Evolutionary conservation across 2,888 invertebrate genomes (phyloP).

Genomic region (Lasioglossum calceatum): DNA sequence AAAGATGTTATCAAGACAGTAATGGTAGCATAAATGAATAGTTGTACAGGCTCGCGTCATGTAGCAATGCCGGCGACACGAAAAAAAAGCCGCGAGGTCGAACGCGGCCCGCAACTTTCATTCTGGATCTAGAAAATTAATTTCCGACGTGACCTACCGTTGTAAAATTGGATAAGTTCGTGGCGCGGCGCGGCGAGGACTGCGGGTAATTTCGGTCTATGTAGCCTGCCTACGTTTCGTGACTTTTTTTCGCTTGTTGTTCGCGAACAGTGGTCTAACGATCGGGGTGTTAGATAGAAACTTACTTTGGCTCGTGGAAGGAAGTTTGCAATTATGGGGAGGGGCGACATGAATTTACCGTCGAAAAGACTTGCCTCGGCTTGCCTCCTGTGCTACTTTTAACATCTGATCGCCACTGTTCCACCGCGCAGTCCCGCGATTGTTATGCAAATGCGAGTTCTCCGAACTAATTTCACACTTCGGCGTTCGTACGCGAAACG

Average conservation of each 20-base stretch:
- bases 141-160: constrained; percentile 9
- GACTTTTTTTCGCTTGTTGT: constrained; percentile 15
- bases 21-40: neutral
- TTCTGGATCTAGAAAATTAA: constrained; percentile 11
- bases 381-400: constrained; percentile 1
- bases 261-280: constrained; percentile 8
- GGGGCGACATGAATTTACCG: constrained; percentile 7
- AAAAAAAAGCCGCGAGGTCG: neutral
- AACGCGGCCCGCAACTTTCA: neutral
- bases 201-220: constrained; percentile 6
- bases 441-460: neutral
- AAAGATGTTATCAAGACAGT: neutral
- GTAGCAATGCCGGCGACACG: neutral
- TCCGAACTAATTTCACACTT: neutral
- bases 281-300: constrained; percentile 13
- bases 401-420: neutral
- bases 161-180: constrained; percentile 14
- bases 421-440: neutral
- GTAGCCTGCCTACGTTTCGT: constrained; percentile 1
- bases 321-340: neutral
- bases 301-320: neutral
- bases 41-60: neutral
- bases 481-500: neutral
- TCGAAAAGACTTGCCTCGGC: neutral
- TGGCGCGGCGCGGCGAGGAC: neutral